These are phyloP conservation scores for Lepidochrysops patricia DNA, from an alignment of 2,888 invertebrate species.

Conservation along the genomic window DNA sequence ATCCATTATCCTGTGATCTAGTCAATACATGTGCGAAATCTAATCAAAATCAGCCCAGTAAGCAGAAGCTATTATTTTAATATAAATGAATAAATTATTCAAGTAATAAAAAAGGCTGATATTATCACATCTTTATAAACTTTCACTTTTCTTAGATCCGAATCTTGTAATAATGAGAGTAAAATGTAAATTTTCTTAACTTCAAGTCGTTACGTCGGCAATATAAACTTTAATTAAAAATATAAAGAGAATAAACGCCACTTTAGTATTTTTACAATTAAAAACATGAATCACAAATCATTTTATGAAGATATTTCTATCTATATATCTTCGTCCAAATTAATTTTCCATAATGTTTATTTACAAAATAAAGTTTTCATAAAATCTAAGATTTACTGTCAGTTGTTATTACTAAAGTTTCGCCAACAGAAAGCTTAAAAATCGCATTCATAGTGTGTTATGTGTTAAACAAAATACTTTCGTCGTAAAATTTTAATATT, in stretches of 20 bases:
- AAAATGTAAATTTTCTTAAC: not conserved
- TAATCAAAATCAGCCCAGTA: too few relatives aligned
- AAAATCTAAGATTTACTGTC: not conserved
- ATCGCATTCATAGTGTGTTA: not conserved
- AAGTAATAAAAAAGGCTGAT: too few relatives aligned
- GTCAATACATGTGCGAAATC: too few relatives aligned
- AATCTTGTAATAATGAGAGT: not conserved
- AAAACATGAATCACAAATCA: not conserved
- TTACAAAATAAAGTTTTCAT: not conserved
- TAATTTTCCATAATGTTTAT: not conserved
- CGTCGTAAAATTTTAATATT: not conserved
- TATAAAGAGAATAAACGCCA: not conserved
- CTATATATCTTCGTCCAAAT: not conserved
- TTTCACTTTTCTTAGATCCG: too few relatives aligned
- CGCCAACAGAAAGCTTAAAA: not conserved
- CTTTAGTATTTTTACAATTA: not conserved
- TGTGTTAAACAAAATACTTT: not conserved
- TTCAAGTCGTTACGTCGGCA: not conserved
- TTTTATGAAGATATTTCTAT: not conserved
- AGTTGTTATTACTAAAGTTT: not conserved
- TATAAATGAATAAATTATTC: too few relatives aligned
- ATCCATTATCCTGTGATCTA: too few relatives aligned
- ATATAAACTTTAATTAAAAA: not conserved
- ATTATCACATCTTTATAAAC: too few relatives aligned
- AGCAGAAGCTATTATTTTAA: too few relatives aligned